phyloP scores from a whole-genome alignment of 2,797 vertebrate species.

The Hozukius guyotensis region DNA sequence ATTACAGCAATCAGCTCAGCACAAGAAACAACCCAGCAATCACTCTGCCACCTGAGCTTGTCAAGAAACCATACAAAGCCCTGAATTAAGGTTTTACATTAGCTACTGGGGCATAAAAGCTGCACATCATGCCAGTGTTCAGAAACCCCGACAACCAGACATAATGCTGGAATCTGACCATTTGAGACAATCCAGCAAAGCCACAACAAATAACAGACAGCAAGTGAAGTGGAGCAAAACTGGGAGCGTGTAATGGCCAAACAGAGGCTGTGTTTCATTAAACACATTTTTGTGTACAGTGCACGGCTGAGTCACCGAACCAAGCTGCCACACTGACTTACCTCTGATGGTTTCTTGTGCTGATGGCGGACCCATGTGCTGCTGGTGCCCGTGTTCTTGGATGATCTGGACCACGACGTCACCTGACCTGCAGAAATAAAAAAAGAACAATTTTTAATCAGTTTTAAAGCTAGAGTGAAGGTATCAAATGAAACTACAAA shows the following conservation, averaged over 20 bases:
- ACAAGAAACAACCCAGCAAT: not conserved
- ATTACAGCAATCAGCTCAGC: not conserved
- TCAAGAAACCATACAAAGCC: slow-evolving; percentile 4
- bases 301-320: not conserved
- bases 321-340: slow-evolving; percentile 60
- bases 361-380: slow-evolving; percentile 92
- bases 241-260: slow-evolving; percentile 1
- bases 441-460: no score
- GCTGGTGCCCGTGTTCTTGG: slow-evolving; percentile 90
- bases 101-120: slow-evolving; percentile 9
- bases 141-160: not conserved
- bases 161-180: slow-evolving; percentile 10
- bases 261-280: slow-evolving; percentile 18
- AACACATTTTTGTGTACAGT: not conserved
- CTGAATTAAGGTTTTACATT: not conserved
- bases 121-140: not conserved
- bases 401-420: slow-evolving; percentile 90
- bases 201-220: slow-evolving; percentile 25
- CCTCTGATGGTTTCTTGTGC: slow-evolving; percentile 96
- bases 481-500: no score
- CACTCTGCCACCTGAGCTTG: not conserved
- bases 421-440: slow-evolving; percentile 86
- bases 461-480: no score
- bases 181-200: slow-evolving; percentile 8
- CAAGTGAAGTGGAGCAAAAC: slow-evolving; percentile 11